These are phyloP conservation scores for Menidia menidia DNA, from an alignment of 2,797 vertebrate genomes.

Conservation along the genomic window DNA sequence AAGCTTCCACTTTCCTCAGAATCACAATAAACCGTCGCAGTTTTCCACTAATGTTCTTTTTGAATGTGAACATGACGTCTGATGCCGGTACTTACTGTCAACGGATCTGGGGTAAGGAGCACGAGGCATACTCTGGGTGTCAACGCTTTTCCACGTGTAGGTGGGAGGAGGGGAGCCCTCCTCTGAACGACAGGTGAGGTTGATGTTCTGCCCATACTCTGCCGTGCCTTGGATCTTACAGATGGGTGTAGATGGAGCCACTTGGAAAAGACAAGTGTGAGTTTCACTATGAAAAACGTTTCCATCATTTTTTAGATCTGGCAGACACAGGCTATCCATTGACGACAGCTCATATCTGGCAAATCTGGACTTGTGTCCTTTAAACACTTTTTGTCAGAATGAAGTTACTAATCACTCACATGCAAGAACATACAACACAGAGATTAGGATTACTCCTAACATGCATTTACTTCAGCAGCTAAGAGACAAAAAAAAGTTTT, in stretches of 20 bases:
- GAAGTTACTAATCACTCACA: background rate
- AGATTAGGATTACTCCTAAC: background rate
- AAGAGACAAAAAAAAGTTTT: too few relatives aligned
- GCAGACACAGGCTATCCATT: background rate
- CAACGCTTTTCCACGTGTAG: slow-evolving; percentile 85
- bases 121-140: slow-evolving; percentile 32
- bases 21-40: too few relatives aligned
- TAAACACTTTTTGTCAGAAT: background rate
- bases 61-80: too few relatives aligned
- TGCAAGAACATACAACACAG: background rate
- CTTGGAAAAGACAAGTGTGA: slow-evolving; percentile 63
- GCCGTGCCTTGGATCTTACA: slow-evolving; percentile 83
- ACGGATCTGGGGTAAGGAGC: slow-evolving; percentile 33
- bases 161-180: slow-evolving; percentile 88
- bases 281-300: background rate
- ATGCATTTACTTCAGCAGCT: background rate
- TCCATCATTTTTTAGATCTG: background rate
- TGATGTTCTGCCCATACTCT: slow-evolving; percentile 85
- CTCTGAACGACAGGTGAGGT: slow-evolving; percentile 85
- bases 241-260: slow-evolving; percentile 86
- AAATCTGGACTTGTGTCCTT: background rate
- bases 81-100: slow-evolving; percentile 59
- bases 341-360: background rate
- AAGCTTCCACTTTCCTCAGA: too few relatives aligned
- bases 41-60: too few relatives aligned